Evolutionary conservation across 1,140 invertebrate genomes (phyloP), one percentile per base, ranked within the genome.

Genomic region (Drosophila bocqueti): DNA sequence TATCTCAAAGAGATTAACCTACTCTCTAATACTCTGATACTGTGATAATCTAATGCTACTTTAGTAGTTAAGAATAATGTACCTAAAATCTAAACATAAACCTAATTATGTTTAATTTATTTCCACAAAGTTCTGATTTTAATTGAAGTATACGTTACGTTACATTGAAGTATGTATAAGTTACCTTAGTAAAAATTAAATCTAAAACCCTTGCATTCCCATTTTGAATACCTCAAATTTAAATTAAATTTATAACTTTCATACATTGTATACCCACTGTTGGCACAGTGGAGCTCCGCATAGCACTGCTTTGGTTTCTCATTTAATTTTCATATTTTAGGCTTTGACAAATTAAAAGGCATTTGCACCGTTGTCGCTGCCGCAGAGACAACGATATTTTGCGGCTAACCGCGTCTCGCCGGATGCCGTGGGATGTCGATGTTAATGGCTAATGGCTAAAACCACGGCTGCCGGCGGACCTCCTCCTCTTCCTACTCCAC

Each of bases 261-360:
- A 45, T 7, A 18, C 50, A 24, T 10, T 2, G 10, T 34, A 10
- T 47, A 52, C 57, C 80, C 84, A 89, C 84, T 80, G 84, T 87
- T 38, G 5, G 11, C 13, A 55, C 54, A 55, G 54, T 55, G 54
- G 54, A 55, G 54, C 21, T 36, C 13, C 66, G 71, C 72, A 46
- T 34, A 50, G 68, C 77, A 65, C 49, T 87, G 77, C 77, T 90
- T 87, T 84, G 84, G 84, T 84, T 87, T 89, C 85, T 81, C 83
- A 89, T 87, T 89, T 89, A 87, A 87, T 87, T 87, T 87, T 90
- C 86, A 91, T 91, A 90, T 90, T 91, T 90, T 83, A 91, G 73
- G 79, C 86, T 91, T 85, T 90, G 86, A 91, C 86, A 90, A 91
- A 90, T 90, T 90, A 90, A 90, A 90, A 90, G 85, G 81, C 85